Percentiles rank a stretch among this genome's conserved stretches.
Evolutionary conservation across 2,797 vertebrate genomes (phyloP).

Genomic region (Danio jaintianensis): DNA sequence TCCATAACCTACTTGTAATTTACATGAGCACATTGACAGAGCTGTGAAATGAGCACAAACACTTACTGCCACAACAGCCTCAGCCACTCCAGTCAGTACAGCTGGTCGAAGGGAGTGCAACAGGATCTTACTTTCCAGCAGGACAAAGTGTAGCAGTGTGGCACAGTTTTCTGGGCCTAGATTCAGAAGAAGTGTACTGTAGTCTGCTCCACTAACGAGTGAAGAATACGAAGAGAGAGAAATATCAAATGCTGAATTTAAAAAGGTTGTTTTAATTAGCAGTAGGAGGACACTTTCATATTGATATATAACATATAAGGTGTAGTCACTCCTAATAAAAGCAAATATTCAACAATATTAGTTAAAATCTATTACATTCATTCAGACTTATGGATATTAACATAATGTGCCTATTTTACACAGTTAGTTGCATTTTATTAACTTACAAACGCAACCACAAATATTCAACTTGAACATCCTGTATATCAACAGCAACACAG

Average conservation of each 20-base stretch:
- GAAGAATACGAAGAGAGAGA: constrained; percentile 18
- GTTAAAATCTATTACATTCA: not conserved
- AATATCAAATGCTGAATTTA: not conserved
- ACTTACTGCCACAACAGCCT: constrained; percentile 96
- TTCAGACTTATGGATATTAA: not conserved
- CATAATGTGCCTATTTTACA: too few relatives aligned
- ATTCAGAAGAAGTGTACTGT: constrained; percentile 92
- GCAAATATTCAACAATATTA: not conserved
- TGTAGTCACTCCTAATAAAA: not conserved
- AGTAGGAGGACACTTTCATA: not conserved
- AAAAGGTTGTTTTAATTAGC: not conserved
- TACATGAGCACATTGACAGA: not conserved
- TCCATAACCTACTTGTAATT: not conserved
- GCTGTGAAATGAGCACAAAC: not conserved
- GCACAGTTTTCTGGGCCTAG: constrained; percentile 96
- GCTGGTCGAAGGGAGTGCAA: constrained; percentile 96
- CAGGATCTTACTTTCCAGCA: constrained; percentile 95
- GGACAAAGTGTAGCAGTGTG: constrained; percentile 90
- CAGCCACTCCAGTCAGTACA: constrained; percentile 94
- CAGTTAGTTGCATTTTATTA: too few relatives aligned
- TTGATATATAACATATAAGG: not conserved
- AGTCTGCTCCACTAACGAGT: constrained; percentile 89
- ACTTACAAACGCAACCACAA: too few relatives aligned
- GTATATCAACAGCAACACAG: too few relatives aligned
- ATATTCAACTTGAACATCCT: too few relatives aligned